Conservation (phyloP, 2,888 invertebrate genomes). For the Buathra laborator region DNA sequence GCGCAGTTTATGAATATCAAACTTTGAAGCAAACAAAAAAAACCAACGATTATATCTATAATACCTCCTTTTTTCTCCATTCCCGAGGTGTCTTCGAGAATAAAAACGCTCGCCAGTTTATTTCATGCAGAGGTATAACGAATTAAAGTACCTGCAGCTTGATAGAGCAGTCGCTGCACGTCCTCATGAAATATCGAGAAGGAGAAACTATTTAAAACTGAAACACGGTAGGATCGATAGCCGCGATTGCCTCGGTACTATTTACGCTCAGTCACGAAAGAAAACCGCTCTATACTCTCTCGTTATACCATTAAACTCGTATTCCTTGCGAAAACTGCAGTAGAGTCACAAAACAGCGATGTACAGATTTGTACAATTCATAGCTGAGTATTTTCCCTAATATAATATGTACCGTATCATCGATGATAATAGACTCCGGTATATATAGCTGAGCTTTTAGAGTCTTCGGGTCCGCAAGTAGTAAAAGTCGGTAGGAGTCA, state of each 20-base stretch:
- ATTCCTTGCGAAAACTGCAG: not conserved
- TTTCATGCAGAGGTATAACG: not conserved
- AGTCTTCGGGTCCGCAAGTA: constrained; percentile 31
- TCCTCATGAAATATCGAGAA: constrained; percentile 56
- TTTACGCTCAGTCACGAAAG: constrained; percentile 38
- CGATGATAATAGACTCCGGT: constrained; percentile 1
- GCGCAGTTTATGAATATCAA: too few species aligned
- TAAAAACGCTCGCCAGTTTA: not conserved
- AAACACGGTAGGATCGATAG: constrained; percentile 57
- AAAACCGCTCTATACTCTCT: constrained; percentile 20
- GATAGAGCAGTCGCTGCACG: constrained; percentile 30
- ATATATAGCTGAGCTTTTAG: not conserved
- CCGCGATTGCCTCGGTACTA: constrained; percentile 43
- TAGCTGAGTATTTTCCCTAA: not conserved
- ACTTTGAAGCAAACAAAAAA: too few species aligned
- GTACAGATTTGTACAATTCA: not conserved
- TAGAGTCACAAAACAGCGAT: constrained; percentile 41
- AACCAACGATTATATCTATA: not conserved
- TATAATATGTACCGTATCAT: too few species aligned
- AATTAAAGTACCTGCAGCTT: constrained; percentile 30
- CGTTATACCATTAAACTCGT: not conserved
- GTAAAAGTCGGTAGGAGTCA: constrained; percentile 51
- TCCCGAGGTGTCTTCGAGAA: not conserved
- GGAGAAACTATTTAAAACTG: constrained; percentile 59
- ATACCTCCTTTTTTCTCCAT: not conserved